Conservation (phyloP, 2,888 invertebrate genomes). For the Siphlonurus alternatus region DNA sequence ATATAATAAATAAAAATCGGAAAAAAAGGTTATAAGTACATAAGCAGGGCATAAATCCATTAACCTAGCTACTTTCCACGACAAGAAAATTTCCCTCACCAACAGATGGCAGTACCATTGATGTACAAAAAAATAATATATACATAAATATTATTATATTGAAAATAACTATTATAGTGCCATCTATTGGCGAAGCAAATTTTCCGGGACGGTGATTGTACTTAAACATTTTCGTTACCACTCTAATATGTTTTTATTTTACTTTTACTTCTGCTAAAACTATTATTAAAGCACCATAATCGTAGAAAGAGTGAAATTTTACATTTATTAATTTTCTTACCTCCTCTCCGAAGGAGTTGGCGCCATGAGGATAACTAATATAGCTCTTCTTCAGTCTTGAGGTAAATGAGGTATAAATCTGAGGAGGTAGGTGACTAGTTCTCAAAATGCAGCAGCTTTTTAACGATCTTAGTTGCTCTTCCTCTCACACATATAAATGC, state of each 20-base stretch:
- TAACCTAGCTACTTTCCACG: no score
- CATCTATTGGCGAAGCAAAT: background rate
- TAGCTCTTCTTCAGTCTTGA: background rate
- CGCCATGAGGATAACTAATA: background rate
- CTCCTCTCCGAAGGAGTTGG: background rate
- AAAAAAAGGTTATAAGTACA: no score
- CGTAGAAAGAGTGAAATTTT: background rate
- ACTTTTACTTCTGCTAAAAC: background rate
- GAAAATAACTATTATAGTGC: no score
- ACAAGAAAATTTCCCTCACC: no score
- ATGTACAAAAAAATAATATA: no score
- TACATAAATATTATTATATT: no score
- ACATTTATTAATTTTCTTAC: background rate
- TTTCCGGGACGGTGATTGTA: background rate
- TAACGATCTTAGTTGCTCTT: background rate
- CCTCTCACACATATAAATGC: background rate
- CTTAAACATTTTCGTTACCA: no score
- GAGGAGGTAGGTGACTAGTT: background rate
- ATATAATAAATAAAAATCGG: no score
- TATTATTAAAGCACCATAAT: background rate
- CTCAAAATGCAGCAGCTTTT: background rate
- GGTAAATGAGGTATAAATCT: background rate
- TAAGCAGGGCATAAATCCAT: no score
- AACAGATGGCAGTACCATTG: no score
- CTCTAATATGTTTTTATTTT: background rate